Base-by-base conservation (phyloP, 2,797 vertebrate species). In the Mustela erminea region DNA sequence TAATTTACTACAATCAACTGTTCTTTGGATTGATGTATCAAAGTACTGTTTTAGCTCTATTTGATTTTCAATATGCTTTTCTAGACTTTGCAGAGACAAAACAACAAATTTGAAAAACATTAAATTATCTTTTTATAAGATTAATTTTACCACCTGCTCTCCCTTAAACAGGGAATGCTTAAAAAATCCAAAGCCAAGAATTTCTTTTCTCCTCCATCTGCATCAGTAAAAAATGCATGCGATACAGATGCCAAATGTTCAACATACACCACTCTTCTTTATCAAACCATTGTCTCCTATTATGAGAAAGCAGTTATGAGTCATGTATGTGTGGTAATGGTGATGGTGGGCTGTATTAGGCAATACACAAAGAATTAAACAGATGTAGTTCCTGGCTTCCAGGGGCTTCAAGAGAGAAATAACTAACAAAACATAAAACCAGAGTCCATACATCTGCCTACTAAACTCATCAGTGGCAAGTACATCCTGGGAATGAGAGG, bases 31-130 rank as follows among this genome's bases (percentile, higher is more conserved):
- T 87, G 56, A 94, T 94, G 66, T 90, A 93, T 82, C 38, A 85
- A 97, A 97, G 83, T 89, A 96, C 85, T 97, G n/a, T 96, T 95
- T 90, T 41, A 95, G 66, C 64, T 93, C n/a, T 87, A 95, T 83
- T 75, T 93, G 82, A 77, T 96, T 94, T 98, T 96, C 95, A 92
- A 21, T 88, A 64, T 95, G 77, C 35, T 83, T 94, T 96, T 92
- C 56, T 23, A 94, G 8, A 95, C 82, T 32, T 88, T 96, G 95
- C 38, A 97, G 93, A 84, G 93, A 75, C 72, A 97, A 93, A 93
- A 70, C 87, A 96, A 92, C 7, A 84, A 94, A 82, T 93, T 3
- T 97, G 54, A 94, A 98, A 98, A 92, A 82, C 54, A 93, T 95
- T 91, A 88, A 90, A 94, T 87, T 74, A 77, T 83, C 81, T 87